phyloP scores from a whole-genome alignment of 2,113 vertebrate species.

The Eira barbara region DNA sequence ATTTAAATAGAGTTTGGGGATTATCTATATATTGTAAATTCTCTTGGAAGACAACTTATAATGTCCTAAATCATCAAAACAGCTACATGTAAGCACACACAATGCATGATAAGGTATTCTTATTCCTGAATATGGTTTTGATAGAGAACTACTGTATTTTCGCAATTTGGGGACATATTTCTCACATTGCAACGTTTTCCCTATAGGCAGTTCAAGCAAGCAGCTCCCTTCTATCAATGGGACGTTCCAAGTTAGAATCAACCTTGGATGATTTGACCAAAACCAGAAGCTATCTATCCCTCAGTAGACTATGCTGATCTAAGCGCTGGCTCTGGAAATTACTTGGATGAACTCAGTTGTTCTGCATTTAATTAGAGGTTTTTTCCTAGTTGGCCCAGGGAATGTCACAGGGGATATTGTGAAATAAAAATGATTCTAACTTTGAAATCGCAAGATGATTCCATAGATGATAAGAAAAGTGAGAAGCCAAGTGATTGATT shows the following conservation, averaged over 20 bases:
- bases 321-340: not conserved
- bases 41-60: not conserved
- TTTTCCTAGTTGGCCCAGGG: not conserved
- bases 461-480: not conserved
- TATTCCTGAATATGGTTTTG: slow-evolving; percentile 13
- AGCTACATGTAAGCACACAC: not conserved
- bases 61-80: not conserved
- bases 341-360: not conserved
- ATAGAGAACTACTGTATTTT: not conserved
- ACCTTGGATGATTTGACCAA: slow-evolving; percentile 47
- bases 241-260: slow-evolving; percentile 35
- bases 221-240: not conserved
- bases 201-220: slow-evolving; percentile 19
- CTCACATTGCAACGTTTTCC: slow-evolving; percentile 30
- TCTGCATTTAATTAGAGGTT: slow-evolving; percentile 20
- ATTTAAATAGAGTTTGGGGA: slow-evolving; percentile 26
- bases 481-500: slow-evolving; percentile 3
- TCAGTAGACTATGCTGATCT: not conserved
- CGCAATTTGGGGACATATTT: slow-evolving; percentile 17
- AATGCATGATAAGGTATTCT: not conserved
- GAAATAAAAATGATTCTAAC: slow-evolving; percentile 46
- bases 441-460: slow-evolving; percentile 44
- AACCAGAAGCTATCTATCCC: slow-evolving; percentile 24
- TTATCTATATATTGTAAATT: slow-evolving; percentile 26
- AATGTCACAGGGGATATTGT: not conserved